Evolutionary conservation across 1,140 invertebrate species (phyloP), one percentile per base, ranked within the genome.

Genomic region (Drosophila sturtevanti): DNA sequence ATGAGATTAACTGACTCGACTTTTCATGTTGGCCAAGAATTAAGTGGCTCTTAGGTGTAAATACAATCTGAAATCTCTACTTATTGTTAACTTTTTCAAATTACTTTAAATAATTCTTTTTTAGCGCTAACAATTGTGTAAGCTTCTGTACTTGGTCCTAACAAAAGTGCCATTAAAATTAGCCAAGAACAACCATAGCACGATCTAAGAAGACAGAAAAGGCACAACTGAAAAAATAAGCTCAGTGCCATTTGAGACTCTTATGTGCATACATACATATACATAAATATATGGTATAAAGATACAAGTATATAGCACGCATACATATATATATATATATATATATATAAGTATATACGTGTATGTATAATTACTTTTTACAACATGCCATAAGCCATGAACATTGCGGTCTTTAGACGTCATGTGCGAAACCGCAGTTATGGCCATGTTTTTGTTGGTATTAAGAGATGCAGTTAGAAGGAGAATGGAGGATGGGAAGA

Each of bases 351-450:
- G 27, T 60, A 31, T 61, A 27, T 71, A 38, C 48, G 68, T 68
- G 68, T 73, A 69, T 69, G 34, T 38, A 34, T 62, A 72, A 67
- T 72, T 76, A 76, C 59, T 76, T 72, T 63, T 68, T 52, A 41
- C 37, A 72, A 31, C 63, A 35, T 60, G 54, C 63, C 41, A 72
- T 72, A 76, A 75, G 63, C 69, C 63, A 63, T 63, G 65, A 34
- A 64, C 59, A 64, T 60, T 64, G 37, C 22, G 41, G 59, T 66
- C 63, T 65, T 75, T 65, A 66, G 34, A 52, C 67, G 24, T 41
- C 67, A 65, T 41, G 54, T 37, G 61, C 56, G 22, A 70, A 65
- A 70, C 56, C 52, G 52, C 58, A 44, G 38, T 63, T 71, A 74
- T 63, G 60, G 35, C 63, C 64, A 51, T 24, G 21, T 48, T 48